Evolutionary conservation across 2,113 vertebrate genomes (phyloP).

Genomic region (Ceyx melanurus): DNA sequence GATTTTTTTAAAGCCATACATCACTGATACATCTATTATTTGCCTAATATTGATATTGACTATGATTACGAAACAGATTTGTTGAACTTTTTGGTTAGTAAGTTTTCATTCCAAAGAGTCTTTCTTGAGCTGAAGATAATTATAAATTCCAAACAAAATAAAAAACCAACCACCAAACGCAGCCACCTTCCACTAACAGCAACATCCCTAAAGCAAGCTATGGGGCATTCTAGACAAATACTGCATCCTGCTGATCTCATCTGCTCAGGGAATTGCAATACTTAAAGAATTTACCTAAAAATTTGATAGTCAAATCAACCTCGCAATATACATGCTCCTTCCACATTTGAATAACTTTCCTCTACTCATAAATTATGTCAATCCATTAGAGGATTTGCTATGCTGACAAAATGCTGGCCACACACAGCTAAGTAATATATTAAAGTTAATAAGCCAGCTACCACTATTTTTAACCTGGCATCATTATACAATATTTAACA

Average conservation of each 20-base stretch:
- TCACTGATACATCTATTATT: not conserved
- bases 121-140: not conserved
- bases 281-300: not conserved
- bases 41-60: not conserved
- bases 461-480: slow-evolving; percentile 55
- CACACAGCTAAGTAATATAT: slow-evolving; percentile 14
- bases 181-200: not conserved
- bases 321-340: not conserved
- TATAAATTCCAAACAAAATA: not conserved
- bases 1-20: not conserved
- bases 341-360: slow-evolving; percentile 18
- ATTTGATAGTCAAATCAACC: slow-evolving; percentile 5
- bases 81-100: not conserved
- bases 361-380: slow-evolving; percentile 50
- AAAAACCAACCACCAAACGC: not conserved
- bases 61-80: not conserved
- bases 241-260: slow-evolving; percentile 4
- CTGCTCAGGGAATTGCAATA: not conserved
- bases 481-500: not conserved
- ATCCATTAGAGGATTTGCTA: slow-evolving; percentile 44
- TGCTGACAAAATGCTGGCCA: slow-evolving; percentile 54
- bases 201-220: not conserved
- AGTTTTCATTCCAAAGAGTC: not conserved
- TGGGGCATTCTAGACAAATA: not conserved
- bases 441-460: slow-evolving; percentile 53